Evolutionary conservation across 2,113 vertebrate genomes (phyloP).

Genomic region (Alaudala cheleensis): DNA sequence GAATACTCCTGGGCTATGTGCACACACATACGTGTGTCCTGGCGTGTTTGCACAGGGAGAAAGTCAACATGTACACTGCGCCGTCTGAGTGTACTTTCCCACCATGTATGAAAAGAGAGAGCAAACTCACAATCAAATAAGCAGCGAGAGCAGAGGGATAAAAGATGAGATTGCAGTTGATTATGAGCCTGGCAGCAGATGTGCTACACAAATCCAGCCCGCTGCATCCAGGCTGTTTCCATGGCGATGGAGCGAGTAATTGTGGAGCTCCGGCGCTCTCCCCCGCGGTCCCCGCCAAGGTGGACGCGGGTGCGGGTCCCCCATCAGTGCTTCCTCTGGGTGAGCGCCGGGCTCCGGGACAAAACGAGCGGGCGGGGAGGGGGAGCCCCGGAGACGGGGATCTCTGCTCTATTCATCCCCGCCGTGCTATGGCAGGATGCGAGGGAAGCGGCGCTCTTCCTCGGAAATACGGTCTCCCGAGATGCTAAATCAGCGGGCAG

Average conservation of each 20-base stretch:
- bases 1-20: too few relatives aligned
- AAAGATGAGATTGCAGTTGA: slow-evolving; percentile 74
- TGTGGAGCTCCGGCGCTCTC: slow-evolving; percentile 76
- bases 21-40: fast-evolving
- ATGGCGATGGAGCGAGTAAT: slow-evolving; percentile 93
- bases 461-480: slow-evolving; percentile 65
- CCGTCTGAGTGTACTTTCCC: slow-evolving; percentile 33
- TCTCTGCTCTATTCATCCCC: background rate
- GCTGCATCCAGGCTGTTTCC: slow-evolving; percentile 95
- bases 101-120: slow-evolving; percentile 1
- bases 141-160: background rate
- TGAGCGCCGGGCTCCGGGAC: background rate
- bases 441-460: slow-evolving; percentile 55
- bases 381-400: background rate
- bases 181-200: slow-evolving; percentile 84
- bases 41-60: background rate
- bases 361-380: background rate
- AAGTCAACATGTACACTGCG: background rate
- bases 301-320: slow-evolving; percentile 75
- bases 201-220: slow-evolving; percentile 86
- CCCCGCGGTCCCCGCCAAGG: slow-evolving; percentile 73
- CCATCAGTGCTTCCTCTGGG: slow-evolving; percentile 45
- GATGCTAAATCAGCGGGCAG: slow-evolving; percentile 80
- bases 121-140: slow-evolving; percentile 67
- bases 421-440: background rate